phyloP scores from a whole-genome alignment of 2,797 vertebrate species.

The Odontamblyopus lacepedii region DNA sequence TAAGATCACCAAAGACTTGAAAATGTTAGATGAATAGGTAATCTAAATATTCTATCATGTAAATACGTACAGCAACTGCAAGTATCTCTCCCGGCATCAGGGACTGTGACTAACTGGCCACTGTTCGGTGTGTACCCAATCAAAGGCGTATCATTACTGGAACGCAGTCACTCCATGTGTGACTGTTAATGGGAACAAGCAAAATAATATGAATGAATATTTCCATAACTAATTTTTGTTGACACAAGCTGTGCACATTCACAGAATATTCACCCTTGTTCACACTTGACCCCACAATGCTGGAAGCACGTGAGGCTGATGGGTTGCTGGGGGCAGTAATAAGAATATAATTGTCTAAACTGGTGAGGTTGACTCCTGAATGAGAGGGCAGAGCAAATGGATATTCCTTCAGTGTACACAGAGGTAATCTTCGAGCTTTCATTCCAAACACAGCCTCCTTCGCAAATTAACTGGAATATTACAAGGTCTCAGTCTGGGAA shows the following conservation, averaged over 20 bases:
- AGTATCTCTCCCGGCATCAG: not conserved
- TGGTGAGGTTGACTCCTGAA: not conserved
- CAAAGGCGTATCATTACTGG: not conserved
- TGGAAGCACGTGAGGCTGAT: not conserved
- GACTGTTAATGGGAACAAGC: not conserved
- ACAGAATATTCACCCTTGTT: not conserved
- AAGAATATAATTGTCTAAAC: slow-evolving; percentile 10
- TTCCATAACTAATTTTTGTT: not conserved
- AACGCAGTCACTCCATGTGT: not conserved
- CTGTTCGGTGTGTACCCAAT: not conserved
- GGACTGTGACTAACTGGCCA: not conserved
- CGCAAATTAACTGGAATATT: slow-evolving; percentile 5
- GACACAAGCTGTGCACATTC: not conserved
- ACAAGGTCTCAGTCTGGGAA: slow-evolving; percentile 6
- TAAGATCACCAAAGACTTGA: not conserved
- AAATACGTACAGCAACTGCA: too few relatives aligned
- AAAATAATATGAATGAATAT: not conserved
- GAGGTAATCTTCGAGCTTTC: slow-evolving; percentile 6
- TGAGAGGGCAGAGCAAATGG: slow-evolving; percentile 5
- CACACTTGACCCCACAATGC: not conserved
- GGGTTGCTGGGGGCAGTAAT: slow-evolving; percentile 5
- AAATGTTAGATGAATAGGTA: not conserved
- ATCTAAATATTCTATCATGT: not conserved
- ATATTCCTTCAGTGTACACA: slow-evolving; percentile 8
- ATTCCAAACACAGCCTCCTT: slow-evolving; percentile 1